Evolutionary conservation across 1,140 invertebrate genomes (phyloP), one percentile per base, ranked within the genome.

Genomic region (Branchinecta lindahli): DNA sequence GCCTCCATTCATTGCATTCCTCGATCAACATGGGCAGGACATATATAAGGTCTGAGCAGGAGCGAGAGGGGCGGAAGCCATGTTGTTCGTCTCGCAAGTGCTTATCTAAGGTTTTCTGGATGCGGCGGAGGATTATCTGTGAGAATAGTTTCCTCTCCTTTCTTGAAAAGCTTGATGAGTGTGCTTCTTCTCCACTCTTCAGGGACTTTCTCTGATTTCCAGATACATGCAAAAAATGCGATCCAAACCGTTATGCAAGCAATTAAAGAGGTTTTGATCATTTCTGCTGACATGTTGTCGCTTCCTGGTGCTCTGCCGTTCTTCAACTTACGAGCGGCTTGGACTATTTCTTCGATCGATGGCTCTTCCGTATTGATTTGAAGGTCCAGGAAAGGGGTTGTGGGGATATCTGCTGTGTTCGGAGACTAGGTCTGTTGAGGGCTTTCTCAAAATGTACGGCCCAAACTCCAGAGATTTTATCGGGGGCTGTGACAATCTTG

Each of bases 121-220:
- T 9, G 47, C 47, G 47, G 47, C 47, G 47, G 47, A 52, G 47
- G 47, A 52, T 52, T 52, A 52, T 52, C 9, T 52, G 47, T 52
- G 47, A 52, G 47, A 52, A 52, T 52, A n/a, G 9, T 52, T 52
- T n/a, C 47, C 47, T 52, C 47, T n/a, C 47, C 47, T 52, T 52
- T 52, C 47, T 52, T 52, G 47, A 52, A 52, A 52, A 52, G 47
- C 47, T 52, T 52, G n/a, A 52, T 52, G n/a, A n/a, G n/a, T n/a
- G n/a, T n/a, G n/a, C n/a, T n/a, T n/a, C n/a, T n/a, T n/a, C n/a
- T n/a, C n/a, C 47, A 52, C n/a, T 52, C 47, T 52, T 52, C 47
- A 52, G 47, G 47, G n/a, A 52, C 47, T n/a, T 9, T 52, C 47
- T 52, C 47, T 52, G 47, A 52, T 52, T 52, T 9, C 47, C 9